These are phyloP conservation scores for Calcarius lapponicus DNA, from an alignment of 2,797 vertebrate genomes.

Conservation along the genomic window DNA sequence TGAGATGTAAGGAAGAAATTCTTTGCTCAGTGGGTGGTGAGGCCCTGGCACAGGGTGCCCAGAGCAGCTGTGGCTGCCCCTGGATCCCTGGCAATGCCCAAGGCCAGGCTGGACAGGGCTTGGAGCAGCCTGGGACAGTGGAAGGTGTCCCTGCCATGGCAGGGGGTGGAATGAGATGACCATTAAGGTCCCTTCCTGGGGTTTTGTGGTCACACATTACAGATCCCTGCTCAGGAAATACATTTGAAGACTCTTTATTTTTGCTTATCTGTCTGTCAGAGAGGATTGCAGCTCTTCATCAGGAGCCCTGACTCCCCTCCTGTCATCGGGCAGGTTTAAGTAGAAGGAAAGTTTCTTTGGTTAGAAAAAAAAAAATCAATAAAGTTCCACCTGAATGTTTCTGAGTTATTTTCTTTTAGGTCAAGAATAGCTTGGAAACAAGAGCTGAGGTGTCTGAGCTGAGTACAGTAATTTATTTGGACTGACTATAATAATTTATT, in stretches of 20 bases:
- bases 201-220: not conserved
- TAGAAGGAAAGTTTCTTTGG: not conserved
- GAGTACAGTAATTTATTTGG: not conserved
- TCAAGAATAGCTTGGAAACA: not conserved
- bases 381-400: not conserved
- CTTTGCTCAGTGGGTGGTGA: not conserved
- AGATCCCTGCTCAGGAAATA: not conserved
- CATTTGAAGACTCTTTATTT: not conserved
- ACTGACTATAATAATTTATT: not conserved
- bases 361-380: not conserved
- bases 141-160: not conserved
- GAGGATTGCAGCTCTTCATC: not conserved
- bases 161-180: fast-evolving
- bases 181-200: not conserved
- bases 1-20: not conserved
- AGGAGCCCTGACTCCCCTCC: not conserved
- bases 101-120: fast-evolving
- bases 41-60: not conserved
- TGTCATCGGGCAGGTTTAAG: not conserved
- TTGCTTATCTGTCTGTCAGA: fast-evolving
- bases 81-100: not conserved
- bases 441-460: not conserved
- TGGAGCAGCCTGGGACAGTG: fast-evolving
- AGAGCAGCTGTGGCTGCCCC: not conserved
- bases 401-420: not conserved